Conservation (phyloP, 1,140 invertebrate species). For the Pogonomyrmex barbatus region DNA sequence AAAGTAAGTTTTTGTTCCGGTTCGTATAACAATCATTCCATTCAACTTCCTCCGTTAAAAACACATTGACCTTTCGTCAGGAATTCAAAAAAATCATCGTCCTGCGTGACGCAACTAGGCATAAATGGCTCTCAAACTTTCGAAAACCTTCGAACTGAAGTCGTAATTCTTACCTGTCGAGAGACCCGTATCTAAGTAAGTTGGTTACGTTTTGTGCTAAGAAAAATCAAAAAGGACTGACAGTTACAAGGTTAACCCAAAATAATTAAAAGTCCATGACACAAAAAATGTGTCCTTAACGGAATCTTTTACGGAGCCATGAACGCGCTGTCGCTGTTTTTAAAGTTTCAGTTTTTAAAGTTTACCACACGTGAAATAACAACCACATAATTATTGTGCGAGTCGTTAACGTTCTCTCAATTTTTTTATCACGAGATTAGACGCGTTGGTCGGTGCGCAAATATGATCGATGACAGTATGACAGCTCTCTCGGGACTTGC, state of each 20-base stretch:
- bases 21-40: background rate
- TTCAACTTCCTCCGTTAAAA: slow-evolving; percentile 6
- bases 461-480: slow-evolving; percentile 68
- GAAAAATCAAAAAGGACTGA: slow-evolving; percentile 21
- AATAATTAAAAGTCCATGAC: background rate
- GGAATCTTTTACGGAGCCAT: background rate
- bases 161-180: slow-evolving; percentile 63
- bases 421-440: slow-evolving; percentile 39
- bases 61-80: slow-evolving; percentile 37
- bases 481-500: slow-evolving; percentile 60
- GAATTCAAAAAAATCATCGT: background rate
- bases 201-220: background rate
- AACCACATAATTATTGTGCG: slow-evolving; percentile 19
- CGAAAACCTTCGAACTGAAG: slow-evolving; percentile 4
- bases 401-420: slow-evolving; percentile 46
- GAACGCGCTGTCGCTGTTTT: background rate
- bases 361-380: background rate
- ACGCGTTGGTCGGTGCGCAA: slow-evolving; percentile 24
- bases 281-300: background rate
- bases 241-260: slow-evolving; percentile 9
- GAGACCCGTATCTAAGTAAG: slow-evolving; percentile 29
- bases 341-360: background rate
- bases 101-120: slow-evolving; percentile 2
- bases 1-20: slow-evolving; percentile 12
- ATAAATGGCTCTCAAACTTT: slow-evolving; percentile 58